Conservation (phyloP, 2,113 vertebrate species). For the Scalopus aquaticus region DNA sequence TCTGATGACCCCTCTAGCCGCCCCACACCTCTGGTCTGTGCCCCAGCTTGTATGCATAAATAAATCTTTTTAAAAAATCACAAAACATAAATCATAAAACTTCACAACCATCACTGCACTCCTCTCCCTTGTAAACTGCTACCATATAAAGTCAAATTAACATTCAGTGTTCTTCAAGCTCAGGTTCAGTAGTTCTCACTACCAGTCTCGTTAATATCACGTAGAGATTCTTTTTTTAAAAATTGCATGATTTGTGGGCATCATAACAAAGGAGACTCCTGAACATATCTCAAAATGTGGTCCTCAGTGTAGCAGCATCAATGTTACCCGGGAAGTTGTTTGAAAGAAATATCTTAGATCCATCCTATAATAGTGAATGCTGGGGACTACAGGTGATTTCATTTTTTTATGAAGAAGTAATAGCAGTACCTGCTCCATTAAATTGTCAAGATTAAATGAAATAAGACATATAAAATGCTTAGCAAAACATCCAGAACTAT, state of each 20-base stretch:
- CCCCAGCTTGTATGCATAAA: too few relatives aligned
- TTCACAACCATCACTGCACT: background rate
- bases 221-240: background rate
- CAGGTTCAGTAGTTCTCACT: background rate
- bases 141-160: background rate
- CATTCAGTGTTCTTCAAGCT: background rate
- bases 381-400: background rate
- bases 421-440: background rate
- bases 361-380: background rate
- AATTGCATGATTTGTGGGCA: background rate
- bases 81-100: background rate
- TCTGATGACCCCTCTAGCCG: too few relatives aligned
- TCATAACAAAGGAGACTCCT: background rate
- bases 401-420: background rate
- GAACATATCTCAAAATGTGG: background rate
- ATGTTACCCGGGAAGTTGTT: background rate
- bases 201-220: background rate
- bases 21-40: too few relatives aligned
- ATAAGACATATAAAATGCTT: background rate
- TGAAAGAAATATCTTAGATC: background rate
- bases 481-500: background rate
- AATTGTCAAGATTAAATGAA: slow-evolving; percentile 43
- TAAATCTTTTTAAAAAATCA: too few relatives aligned
- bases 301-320: background rate
- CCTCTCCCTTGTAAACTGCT: background rate